Evolutionary conservation across 2,113 vertebrate genomes (phyloP).

Genomic region (Entomyzon cyanotis): DNA sequence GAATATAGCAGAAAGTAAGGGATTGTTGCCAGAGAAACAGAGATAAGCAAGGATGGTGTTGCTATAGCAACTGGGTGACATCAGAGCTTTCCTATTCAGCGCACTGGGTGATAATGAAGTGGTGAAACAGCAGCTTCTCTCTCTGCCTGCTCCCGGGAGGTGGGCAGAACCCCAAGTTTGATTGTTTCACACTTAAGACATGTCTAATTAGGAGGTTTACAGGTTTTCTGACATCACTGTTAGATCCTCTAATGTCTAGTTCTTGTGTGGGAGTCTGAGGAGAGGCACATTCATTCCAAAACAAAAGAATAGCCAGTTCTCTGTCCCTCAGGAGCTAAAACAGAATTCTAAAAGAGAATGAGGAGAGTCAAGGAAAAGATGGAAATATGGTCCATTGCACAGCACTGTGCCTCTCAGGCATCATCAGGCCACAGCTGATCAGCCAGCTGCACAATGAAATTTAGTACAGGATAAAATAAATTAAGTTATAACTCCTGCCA

Average conservation of each 20-base stretch:
- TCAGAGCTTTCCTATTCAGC: conserved; percentile 35
- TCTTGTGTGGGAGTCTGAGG: not conserved
- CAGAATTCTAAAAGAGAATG: not conserved
- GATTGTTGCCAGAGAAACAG: conserved; percentile 76
- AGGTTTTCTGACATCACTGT: not conserved
- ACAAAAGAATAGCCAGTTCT: not conserved
- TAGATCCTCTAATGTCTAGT: not conserved
- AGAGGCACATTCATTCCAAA: not conserved
- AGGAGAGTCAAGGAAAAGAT: conserved; percentile 12
- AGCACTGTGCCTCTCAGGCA: conserved; percentile 31
- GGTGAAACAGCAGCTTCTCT: conserved; percentile 19
- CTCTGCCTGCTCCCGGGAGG: not conserved
- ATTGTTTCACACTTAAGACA: conserved; percentile 20
- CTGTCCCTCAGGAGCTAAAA: not conserved
- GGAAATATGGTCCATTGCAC: not conserved
- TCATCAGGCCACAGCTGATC: conserved; percentile 47
- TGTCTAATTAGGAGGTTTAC: conserved; percentile 36
- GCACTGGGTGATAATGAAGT: conserved; percentile 56
- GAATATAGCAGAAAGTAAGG: conserved; percentile 58
- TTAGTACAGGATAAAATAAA: conserved; percentile 17
- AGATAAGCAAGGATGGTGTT: conserved; percentile 64
- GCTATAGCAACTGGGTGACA: conserved; percentile 72
- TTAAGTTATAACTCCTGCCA: not conserved
- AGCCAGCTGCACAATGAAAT: conserved; percentile 38
- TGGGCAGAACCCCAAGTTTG: not conserved